Evolutionary conservation across 2,888 invertebrate genomes (phyloP).

Genomic region (Zygaena filipendulae): DNA sequence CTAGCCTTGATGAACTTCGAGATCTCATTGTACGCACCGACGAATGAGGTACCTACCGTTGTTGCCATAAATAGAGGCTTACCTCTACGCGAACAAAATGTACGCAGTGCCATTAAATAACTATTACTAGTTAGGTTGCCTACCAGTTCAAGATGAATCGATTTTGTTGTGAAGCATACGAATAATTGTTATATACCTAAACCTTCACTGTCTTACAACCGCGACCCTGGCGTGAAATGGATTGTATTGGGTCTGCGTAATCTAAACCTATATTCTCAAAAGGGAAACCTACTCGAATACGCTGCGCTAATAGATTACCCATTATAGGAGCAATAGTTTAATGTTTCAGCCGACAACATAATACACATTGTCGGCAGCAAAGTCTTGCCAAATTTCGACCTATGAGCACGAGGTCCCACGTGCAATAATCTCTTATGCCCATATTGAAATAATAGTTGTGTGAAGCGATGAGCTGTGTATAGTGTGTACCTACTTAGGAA

Average conservation of each 20-base stretch:
- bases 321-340: constrained; percentile 4
- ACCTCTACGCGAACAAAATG: constrained; percentile 9
- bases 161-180: constrained; percentile 1
- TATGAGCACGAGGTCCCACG: background rate
- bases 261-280: background rate
- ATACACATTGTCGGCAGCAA: background rate
- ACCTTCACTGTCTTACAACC: constrained; percentile 1
- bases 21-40: constrained; percentile 17
- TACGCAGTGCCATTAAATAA: background rate
- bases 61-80: constrained; percentile 15
- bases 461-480: constrained; percentile 3
- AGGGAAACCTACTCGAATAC: background rate
- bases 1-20: constrained; percentile 10
- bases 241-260: background rate
- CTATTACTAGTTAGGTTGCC: constrained; percentile 10
- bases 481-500: constrained; percentile 5
- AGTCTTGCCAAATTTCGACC: constrained; percentile 9
- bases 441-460: background rate
- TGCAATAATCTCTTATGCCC: background rate
- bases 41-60: constrained; percentile 18
- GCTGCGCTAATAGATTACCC: constrained; percentile 2
- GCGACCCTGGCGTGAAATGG: background rate
- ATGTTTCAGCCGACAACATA: background rate
- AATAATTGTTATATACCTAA: constrained; percentile 3
- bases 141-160: constrained; percentile 4